A percentile compares a stretch with the other conserved stretches of the same genome.
phyloP scores from a whole-genome alignment of 2,113 vertebrate genomes.

The Xiphophorus hellerii region DNA sequence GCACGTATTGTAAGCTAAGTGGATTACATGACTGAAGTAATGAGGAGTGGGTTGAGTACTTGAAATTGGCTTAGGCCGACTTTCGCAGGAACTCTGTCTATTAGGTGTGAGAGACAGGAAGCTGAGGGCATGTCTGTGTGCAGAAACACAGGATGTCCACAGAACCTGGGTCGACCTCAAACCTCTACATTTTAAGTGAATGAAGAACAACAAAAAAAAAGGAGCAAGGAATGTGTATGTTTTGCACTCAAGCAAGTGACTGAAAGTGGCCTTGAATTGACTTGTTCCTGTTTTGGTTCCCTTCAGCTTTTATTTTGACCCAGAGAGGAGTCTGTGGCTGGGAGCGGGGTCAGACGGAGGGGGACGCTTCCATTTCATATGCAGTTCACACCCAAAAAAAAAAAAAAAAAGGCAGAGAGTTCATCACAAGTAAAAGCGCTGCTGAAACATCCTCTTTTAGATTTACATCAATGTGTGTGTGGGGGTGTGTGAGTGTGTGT shows the following conservation, averaged over 20 bases:
- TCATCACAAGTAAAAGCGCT: conserved; percentile 32
- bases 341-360: background rate
- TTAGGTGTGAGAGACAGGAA: conserved; percentile 65
- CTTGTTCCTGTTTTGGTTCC: conserved; percentile 53
- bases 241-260: background rate
- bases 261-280: conserved; percentile 34
- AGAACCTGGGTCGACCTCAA: conserved; percentile 51
- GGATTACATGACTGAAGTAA: conserved; percentile 56
- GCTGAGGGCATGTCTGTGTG: conserved; percentile 33
- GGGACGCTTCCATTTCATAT: conserved; percentile 34
- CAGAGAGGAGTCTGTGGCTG: conserved; percentile 21
- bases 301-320: conserved; percentile 39
- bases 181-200: conserved; percentile 3
- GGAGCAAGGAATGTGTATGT: background rate
- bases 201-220: conserved; percentile 13
- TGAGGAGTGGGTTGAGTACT: conserved; percentile 35
- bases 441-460: conserved; percentile 9
- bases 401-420: conserved; percentile 24
- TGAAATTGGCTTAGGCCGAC: background rate
- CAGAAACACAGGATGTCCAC: conserved; percentile 66
- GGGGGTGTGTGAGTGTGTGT: conserved; percentile 10
- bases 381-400: conserved; percentile 21
- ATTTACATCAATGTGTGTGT: background rate
- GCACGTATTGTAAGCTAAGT: conserved; percentile 54
- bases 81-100: conserved; percentile 30